phyloP scores from a whole-genome alignment of 2,113 vertebrate genomes.

The Tympanuchus pallidicinctus region DNA sequence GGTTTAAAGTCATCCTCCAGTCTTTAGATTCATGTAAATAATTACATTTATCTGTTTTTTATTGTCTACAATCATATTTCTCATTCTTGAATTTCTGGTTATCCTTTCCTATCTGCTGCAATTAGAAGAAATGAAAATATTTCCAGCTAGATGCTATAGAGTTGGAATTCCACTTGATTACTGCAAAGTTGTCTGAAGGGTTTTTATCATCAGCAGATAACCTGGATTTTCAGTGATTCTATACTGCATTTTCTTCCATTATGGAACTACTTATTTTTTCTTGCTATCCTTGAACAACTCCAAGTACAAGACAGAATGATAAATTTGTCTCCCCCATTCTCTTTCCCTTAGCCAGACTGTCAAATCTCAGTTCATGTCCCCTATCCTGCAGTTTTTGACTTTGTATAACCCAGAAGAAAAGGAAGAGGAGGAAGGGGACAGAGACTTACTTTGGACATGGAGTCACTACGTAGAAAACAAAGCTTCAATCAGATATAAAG shows the following conservation, averaged over 20 bases:
- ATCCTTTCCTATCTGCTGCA: not conserved
- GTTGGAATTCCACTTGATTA: not conserved
- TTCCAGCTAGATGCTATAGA: not conserved
- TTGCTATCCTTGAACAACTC: not conserved
- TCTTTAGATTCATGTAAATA: not conserved
- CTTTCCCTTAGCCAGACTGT: not conserved
- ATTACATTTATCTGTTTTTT: not conserved
- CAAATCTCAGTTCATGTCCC: not conserved
- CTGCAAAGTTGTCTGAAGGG: not conserved
- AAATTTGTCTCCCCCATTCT: not conserved
- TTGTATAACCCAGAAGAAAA: not conserved
- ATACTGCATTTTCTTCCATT: not conserved
- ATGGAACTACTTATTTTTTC: not conserved
- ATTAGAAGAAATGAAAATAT: not conserved
- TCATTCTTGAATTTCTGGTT: not conserved
- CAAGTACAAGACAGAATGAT: not conserved
- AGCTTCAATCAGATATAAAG: not conserved
- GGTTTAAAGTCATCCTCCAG: not conserved
- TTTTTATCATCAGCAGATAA: not conserved
- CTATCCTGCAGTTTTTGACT: not conserved
- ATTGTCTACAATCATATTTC: not conserved
- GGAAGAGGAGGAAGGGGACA: not conserved
- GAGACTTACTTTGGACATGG: not conserved
- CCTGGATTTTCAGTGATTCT: not conserved
- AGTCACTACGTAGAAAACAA: not conserved